Evolutionary conservation across 2,888 invertebrate genomes (phyloP).

Genomic region (Lapara coniferarum): DNA sequence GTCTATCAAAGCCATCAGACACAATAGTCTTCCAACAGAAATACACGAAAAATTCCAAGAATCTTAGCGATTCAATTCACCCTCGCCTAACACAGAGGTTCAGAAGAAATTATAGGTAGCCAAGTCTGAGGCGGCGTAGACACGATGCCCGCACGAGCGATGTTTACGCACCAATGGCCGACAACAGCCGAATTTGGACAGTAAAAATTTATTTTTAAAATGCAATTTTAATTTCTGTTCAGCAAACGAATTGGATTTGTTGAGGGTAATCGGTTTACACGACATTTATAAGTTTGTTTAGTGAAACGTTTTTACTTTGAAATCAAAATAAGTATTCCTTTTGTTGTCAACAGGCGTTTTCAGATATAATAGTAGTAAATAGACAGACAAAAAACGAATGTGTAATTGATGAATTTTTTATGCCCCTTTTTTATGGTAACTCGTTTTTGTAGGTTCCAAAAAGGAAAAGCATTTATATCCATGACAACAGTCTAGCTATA

Average conservation of each 20-base stretch:
- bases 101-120: neutral
- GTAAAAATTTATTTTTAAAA: slow-evolving; percentile 19
- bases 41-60: no score
- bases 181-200: neutral
- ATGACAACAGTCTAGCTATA: no score
- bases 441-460: no score
- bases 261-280: slow-evolving; percentile 7
- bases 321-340: neutral
- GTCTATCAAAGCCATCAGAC: no score
- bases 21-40: no score
- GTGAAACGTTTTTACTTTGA: neutral
- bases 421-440: no score
- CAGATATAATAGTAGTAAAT: no score
- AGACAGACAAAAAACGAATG: no score
- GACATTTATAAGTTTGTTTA: neutral
- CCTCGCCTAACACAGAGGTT: neutral
- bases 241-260: neutral
- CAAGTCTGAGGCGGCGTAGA: neutral
- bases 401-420: no score
- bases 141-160: slow-evolving; percentile 2
- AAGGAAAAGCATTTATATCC: no score
- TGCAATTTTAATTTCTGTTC: slow-evolving; percentile 9
- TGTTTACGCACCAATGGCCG: slow-evolving; percentile 8
- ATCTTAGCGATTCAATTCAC: neutral
- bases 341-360: neutral